These are phyloP conservation scores for Teleogryllus occipitalis DNA, from an alignment of 1,140 invertebrate species.

Conservation along the genomic window DNA sequence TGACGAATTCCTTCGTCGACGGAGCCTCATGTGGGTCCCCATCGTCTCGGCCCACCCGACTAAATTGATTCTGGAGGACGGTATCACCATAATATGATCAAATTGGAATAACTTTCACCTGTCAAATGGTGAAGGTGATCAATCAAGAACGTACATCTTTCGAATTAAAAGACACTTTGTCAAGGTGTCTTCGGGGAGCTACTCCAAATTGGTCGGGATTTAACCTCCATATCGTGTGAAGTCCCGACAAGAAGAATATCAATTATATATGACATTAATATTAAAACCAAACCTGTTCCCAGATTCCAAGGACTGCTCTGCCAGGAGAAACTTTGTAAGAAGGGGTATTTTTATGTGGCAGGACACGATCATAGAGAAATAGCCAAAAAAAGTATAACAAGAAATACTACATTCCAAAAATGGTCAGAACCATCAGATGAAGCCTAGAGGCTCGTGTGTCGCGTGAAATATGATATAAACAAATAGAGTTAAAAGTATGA, in stretches of 20 bases:
- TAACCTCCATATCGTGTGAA: background rate
- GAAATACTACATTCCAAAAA: too few species aligned
- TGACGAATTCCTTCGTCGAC: too few species aligned
- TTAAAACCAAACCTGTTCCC: background rate
- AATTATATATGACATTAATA: background rate
- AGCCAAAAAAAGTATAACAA: too few species aligned
- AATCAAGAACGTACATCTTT: background rate
- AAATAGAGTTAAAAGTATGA: too few species aligned
- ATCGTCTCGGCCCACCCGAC: too few species aligned
- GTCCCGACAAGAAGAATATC: background rate
- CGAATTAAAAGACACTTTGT: background rate
- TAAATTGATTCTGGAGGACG: background rate
- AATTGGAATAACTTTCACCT: conserved; percentile 1
- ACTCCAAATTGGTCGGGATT: background rate
- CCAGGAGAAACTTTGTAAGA: too few species aligned
- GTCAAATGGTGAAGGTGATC: background rate
- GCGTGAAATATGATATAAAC: too few species aligned
- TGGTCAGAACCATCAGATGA: too few species aligned
- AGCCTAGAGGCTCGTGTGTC: too few species aligned
- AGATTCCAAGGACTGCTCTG: background rate
- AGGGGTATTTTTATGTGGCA: too few species aligned
- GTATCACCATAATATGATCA: background rate
- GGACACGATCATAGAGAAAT: too few species aligned
- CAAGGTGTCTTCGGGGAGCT: background rate
- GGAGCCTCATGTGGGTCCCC: too few species aligned